phyloP scores from a whole-genome alignment of 1,140 invertebrate genomes.

The Psilanteris sp. region DNA sequence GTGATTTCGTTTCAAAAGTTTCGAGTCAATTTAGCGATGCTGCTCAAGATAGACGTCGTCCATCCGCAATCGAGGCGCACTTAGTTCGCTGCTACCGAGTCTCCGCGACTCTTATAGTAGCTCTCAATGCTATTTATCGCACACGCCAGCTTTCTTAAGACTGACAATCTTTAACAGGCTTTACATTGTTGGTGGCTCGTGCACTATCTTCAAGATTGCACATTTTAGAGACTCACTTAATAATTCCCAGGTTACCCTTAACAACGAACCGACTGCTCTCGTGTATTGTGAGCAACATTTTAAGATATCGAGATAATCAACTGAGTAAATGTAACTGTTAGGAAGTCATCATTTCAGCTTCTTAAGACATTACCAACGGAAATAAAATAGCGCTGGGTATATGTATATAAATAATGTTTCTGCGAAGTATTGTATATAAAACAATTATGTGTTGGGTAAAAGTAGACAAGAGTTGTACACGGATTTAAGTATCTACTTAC shows the following conservation, averaged over 20 bases:
- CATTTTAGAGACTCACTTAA: constrained; percentile 36
- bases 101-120: not conserved
- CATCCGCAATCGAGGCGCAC: constrained; percentile 18
- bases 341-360: too few relatives aligned
- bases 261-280: constrained; percentile 1
- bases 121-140: constrained; percentile 40
- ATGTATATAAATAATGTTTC: too few relatives aligned
- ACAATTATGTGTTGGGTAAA: too few relatives aligned
- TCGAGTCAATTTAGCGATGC: constrained; percentile 29
- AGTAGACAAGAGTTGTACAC: too few relatives aligned
- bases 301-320: constrained; percentile 27
- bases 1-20: constrained; percentile 2
- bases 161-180: constrained; percentile 43
- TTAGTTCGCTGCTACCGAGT: constrained; percentile 2
- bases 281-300: not conserved
- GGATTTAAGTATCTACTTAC: too few relatives aligned
- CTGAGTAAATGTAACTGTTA: too few relatives aligned
- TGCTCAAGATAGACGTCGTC: constrained; percentile 2
- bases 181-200: constrained; percentile 28
- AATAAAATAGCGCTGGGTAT: too few relatives aligned
- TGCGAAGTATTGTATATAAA: too few relatives aligned
- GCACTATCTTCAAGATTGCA: constrained; percentile 32
- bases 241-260: constrained; percentile 19
- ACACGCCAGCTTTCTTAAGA: constrained; percentile 32
- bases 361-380: too few relatives aligned